Percentiles rank a stretch among this genome's conserved stretches.
Conservation (phyloP, 2,888 invertebrate genomes). For the Andrena bucephala region DNA sequence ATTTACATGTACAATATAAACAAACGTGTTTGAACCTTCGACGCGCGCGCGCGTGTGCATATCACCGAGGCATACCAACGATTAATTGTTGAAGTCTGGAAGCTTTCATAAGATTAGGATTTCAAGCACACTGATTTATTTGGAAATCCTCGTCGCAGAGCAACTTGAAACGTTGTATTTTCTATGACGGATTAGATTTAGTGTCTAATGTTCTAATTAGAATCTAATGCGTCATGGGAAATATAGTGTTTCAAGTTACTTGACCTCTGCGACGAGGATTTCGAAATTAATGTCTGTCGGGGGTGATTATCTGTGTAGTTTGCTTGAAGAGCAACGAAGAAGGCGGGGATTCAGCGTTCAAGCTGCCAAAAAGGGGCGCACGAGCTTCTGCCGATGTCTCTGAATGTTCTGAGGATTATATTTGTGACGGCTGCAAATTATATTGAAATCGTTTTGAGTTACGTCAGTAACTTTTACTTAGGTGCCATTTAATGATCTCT, state of each 20-base stretch:
- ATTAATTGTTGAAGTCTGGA: neutral
- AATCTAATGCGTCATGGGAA: neutral
- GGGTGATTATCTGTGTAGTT: too few species aligned
- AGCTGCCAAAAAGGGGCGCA: too few species aligned
- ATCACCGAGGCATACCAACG: too few species aligned
- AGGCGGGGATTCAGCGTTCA: too few species aligned
- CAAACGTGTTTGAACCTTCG: neutral
- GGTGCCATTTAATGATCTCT: too few species aligned
- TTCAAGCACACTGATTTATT: neutral
- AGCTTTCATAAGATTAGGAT: neutral
- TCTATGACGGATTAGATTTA: neutral
- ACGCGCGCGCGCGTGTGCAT: neutral
- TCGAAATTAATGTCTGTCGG: neutral
- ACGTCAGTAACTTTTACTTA: too few species aligned
- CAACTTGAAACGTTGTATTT: neutral
- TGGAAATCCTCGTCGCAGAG: neutral
- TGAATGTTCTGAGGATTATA: too few species aligned
- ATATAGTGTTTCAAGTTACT: neutral
- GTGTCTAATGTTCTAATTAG: too few species aligned
- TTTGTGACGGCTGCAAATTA: too few species aligned
- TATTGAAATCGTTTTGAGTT: too few species aligned
- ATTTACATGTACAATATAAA: conserved; percentile 3
- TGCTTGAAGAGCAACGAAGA: too few species aligned
- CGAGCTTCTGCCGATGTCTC: too few species aligned
- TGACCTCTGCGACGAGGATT: neutral